A percentile compares a stretch with the other conserved stretches of the same genome.
phyloP scores from a whole-genome alignment of 2,113 vertebrate genomes.

The Ptilonorhynchus violaceus region DNA sequence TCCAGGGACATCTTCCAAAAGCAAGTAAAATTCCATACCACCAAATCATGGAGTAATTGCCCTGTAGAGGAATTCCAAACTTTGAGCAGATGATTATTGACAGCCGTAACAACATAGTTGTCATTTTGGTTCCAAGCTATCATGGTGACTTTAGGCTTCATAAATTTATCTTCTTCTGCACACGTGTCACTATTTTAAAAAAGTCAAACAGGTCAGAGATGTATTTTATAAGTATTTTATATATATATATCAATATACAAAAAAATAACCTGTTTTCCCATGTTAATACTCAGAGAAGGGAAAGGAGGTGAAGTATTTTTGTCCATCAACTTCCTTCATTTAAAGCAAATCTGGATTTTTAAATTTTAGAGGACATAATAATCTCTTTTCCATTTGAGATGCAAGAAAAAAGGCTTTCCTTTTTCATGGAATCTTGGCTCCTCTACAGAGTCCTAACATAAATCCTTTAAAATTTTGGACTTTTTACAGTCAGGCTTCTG shows the following conservation, averaged over 20 bases:
- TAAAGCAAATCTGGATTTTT: neutral
- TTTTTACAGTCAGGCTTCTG: neutral
- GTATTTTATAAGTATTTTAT: neutral
- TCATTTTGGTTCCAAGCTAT: constrained; percentile 96
- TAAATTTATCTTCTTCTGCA: constrained; percentile 85
- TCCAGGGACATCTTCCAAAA: neutral
- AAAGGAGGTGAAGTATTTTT: neutral
- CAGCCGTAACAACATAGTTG: constrained; percentile 91
- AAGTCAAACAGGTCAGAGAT: neutral
- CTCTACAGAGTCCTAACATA: neutral
- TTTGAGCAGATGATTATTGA: constrained; percentile 96
- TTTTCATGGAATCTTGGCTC: neutral
- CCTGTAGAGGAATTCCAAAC: constrained; percentile 95
- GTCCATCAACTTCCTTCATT: neutral
- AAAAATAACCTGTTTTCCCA: neutral
- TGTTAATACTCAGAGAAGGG: neutral
- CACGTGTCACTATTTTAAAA: constrained; percentile 55
- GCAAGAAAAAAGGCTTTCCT: neutral
- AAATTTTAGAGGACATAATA: neutral
- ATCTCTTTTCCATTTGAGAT: neutral
- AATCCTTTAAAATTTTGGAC: neutral
- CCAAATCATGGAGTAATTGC: constrained; percentile 89
- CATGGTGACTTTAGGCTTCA: constrained; percentile 98
- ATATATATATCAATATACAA: neutral
- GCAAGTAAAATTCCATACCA: constrained; percentile 73